Evolutionary conservation across 1,140 invertebrate genomes (phyloP), one percentile per base, ranked within the genome.

Genomic region (Leptinotarsa lineolata): DNA sequence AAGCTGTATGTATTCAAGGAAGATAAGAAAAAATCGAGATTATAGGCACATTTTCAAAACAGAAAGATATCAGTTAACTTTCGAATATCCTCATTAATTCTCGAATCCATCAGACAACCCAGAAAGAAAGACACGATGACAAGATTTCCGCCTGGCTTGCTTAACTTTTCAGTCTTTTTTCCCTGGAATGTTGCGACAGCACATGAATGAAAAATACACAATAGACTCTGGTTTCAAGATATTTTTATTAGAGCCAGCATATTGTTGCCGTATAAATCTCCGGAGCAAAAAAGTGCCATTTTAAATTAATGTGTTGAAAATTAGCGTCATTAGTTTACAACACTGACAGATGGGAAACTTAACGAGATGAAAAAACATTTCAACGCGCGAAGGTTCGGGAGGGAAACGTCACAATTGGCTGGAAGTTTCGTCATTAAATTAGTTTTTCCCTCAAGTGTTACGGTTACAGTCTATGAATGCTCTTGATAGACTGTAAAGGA

Each of bases 381-480:
- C 18, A 46, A 46, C 39, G 39, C 66, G 18, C 22, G 18, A 68
- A 22, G 13, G 44, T 16, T 30, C 15, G 21, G 66, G 39, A 64
- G 48, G 66, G 66, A 68, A 68, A 48, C 66, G 66, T 68, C 46
- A 68, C 66, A 68, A 68, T 68, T 13, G 66, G 66, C 18, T 45
- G 66, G 48, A 68, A 68, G 66, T 68, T 68, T 68, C 21, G 66
- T 68, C 46, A 48, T 68, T 68, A 68, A 68, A 48, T 46, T 48
- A 54, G 66, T 68, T 48, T 68, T 45, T 39, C 66, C 66, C 39
- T 22, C 12, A 44, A 46, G 66, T 68, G 66, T 68, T 68, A 46
- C 66, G 4, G 66, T 68, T 45, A 68, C 11, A 48, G 12, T 68
- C 66, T 46, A 20, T 45, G 66, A 68, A 18, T 67, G 24, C 65